Evolutionary conservation across 2,888 invertebrate genomes (phyloP).

Genomic region (Theristus sp.): DNA sequence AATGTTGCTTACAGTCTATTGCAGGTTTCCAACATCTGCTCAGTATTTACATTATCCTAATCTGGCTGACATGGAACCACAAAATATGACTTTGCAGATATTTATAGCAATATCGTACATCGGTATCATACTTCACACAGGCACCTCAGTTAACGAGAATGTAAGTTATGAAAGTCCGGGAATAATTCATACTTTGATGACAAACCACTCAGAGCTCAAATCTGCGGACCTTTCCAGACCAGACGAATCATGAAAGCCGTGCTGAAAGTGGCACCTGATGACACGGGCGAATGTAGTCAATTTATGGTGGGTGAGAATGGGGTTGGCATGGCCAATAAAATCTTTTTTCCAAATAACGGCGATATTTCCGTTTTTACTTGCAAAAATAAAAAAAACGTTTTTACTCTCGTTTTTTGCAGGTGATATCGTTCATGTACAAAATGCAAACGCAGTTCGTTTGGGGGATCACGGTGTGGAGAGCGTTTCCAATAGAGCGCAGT

Average conservation of each 20-base stretch:
- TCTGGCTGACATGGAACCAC: too few relatives aligned
- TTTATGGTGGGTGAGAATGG: not conserved
- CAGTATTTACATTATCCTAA: not conserved
- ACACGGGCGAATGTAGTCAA: not conserved
- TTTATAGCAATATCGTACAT: not conserved
- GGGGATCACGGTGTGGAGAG: constrained; percentile 8
- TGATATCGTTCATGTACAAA: constrained; percentile 5
- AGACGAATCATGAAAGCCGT: not conserved
- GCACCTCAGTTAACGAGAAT: not conserved
- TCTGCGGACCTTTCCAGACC: not conserved
- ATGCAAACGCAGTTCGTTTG: constrained; percentile 4
- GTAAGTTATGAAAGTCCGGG: not conserved
- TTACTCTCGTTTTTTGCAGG: not conserved
- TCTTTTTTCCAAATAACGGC: too few relatives aligned
- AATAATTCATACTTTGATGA: too few relatives aligned
- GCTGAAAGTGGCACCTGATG: not conserved
- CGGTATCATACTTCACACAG: not conserved
- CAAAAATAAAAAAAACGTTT: too few relatives aligned
- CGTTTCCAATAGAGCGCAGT: constrained; percentile 6
- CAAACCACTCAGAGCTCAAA: too few relatives aligned
- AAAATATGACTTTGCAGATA: too few relatives aligned
- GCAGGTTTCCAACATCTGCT: not conserved
- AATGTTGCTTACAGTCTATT: constrained; percentile 1
- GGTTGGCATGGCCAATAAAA: too few relatives aligned
- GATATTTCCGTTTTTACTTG: too few relatives aligned